These are phyloP conservation scores for Romanogobio albipinnatus DNA, from an alignment of 2,113 vertebrate species.

Conservation along the genomic window DNA sequence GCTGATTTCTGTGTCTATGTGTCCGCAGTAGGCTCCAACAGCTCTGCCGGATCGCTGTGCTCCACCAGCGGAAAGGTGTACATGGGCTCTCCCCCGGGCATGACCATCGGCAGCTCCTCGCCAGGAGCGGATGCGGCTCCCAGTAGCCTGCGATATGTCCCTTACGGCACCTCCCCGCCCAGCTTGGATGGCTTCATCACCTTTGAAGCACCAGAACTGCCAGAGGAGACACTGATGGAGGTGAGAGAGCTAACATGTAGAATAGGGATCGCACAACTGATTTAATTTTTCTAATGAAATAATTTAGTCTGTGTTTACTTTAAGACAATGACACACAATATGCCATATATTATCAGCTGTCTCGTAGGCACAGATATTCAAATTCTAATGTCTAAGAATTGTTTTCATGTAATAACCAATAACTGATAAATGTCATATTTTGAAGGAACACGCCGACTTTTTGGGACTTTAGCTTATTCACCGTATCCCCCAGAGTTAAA, in stretches of 20 bases:
- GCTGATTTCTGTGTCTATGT: conserved; percentile 14
- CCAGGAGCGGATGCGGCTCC: conserved; percentile 83
- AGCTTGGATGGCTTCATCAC: conserved; percentile 95
- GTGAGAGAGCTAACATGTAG: conserved; percentile 67
- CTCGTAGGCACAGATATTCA: too few relatives aligned
- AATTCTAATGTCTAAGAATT: too few relatives aligned
- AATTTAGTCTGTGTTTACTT: too few relatives aligned
- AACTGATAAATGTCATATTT: too few relatives aligned
- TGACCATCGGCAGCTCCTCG: conserved; percentile 81
- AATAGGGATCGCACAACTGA: too few relatives aligned
- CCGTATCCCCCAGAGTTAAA: too few relatives aligned
- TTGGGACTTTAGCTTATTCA: too few relatives aligned
- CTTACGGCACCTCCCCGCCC: conserved; percentile 92
- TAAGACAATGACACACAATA: too few relatives aligned
- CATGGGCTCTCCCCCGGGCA: conserved; percentile 88
- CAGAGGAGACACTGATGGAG: conserved; percentile 98
- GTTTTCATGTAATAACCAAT: too few relatives aligned
- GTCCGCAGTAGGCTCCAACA: conserved; percentile 88
- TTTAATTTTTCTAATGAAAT: too few relatives aligned
- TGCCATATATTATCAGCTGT: too few relatives aligned
- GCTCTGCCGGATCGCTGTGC: conserved; percentile 91
- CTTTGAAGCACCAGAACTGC: conserved; percentile 95
- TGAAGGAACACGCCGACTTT: too few relatives aligned
- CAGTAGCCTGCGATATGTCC: conserved; percentile 86
- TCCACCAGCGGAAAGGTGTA: conserved; percentile 88